Conservation (phyloP, 2,888 invertebrate genomes). For the Spilosoma lubricipeda region DNA sequence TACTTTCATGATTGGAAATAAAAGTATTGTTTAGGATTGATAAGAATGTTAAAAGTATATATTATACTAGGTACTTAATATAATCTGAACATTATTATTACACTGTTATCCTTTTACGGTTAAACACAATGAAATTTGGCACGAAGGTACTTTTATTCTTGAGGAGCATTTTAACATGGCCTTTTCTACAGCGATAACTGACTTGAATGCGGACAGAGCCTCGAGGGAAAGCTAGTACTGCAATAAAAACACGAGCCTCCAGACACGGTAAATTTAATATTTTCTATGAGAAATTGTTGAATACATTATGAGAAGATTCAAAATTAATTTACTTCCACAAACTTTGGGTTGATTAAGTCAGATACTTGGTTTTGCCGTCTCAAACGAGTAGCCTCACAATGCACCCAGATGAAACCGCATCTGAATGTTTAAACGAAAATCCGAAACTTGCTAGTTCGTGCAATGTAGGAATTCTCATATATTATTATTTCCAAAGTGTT, state of each 20-base stretch:
- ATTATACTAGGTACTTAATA: not conserved
- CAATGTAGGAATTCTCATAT: too few relatives aligned
- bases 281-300: not conserved
- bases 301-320: not conserved
- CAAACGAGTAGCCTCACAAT: constrained; percentile 1
- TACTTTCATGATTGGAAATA: not conserved
- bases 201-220: too few relatives aligned
- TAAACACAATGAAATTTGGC: too few relatives aligned
- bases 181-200: too few relatives aligned
- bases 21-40: not conserved
- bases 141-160: too few relatives aligned
- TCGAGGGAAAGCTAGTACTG: not conserved
- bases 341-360: constrained; percentile 6
- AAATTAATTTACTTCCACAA: constrained; percentile 4
- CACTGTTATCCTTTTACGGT: too few relatives aligned
- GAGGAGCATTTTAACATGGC: too few relatives aligned
- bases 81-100: not conserved
- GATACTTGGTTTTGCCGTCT: constrained; percentile 1
- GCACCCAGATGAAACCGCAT: constrained; percentile 7
- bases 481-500: too few relatives aligned
- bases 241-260: not conserved
- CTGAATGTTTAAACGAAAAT: constrained; percentile 8
- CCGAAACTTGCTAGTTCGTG: constrained; percentile 5
- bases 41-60: not conserved
- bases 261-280: not conserved